Conservation (phyloP, 2,888 invertebrate genomes). For the Alsophila aescularia region DNA sequence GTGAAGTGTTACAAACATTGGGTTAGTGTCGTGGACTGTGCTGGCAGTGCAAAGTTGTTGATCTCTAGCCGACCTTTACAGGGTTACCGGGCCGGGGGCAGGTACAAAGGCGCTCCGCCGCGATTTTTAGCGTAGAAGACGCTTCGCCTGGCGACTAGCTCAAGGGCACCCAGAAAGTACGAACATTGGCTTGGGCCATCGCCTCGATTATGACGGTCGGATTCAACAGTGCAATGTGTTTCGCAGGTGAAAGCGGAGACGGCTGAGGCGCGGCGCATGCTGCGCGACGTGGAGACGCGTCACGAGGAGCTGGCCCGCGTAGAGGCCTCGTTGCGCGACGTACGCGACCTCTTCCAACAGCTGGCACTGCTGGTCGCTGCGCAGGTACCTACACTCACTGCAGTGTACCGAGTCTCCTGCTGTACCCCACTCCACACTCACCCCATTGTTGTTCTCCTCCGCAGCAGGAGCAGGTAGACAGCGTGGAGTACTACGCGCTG, state of each 20-base stretch:
- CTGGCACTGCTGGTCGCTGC: slow-evolving; percentile 91
- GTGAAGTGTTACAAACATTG: no score
- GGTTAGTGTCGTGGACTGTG: no score
- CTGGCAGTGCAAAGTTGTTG: no score
- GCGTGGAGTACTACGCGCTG: slow-evolving; percentile 87
- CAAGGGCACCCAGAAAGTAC: no score
- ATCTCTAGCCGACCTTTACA: no score
- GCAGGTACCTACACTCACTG: slow-evolving; percentile 76
- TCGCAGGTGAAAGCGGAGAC: slow-evolving; percentile 91
- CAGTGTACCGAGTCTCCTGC: background rate
- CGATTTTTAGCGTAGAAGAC: no score
- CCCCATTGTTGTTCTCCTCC: slow-evolving; percentile 25
- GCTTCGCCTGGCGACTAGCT: no score
- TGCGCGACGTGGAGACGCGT: slow-evolving; percentile 92
- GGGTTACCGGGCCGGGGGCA: no score
- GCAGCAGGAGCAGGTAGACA: slow-evolving; percentile 87
- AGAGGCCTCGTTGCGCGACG: slow-evolving; percentile 90
- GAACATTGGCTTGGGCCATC: no score
- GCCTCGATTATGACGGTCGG: no score
- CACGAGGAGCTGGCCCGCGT: slow-evolving; percentile 92
- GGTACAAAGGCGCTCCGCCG: no score
- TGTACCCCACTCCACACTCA: background rate
- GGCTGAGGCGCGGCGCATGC: slow-evolving; percentile 88
- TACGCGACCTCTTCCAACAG: slow-evolving; percentile 92
- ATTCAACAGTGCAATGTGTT: background rate